Evolutionary conservation across 1,140 invertebrate species (phyloP).

Genomic region (Bombus haemorrhoidalis): DNA sequence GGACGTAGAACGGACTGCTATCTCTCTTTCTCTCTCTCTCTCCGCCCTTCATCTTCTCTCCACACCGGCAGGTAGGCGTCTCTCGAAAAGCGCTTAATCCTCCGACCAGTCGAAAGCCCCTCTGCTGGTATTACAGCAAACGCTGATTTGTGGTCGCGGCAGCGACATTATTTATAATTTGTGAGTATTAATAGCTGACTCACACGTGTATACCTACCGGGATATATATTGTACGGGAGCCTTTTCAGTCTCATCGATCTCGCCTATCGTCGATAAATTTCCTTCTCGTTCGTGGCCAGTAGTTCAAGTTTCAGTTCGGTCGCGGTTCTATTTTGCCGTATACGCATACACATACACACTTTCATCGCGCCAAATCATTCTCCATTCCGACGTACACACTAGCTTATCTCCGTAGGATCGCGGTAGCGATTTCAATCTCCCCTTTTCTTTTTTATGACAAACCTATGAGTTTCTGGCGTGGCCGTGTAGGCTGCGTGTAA

Average conservation of each 20-base stretch:
- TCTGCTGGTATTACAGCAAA: constrained; percentile 70
- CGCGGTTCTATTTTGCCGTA: background rate
- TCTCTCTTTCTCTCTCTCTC: background rate
- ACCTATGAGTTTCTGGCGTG: background rate
- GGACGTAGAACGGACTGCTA: constrained; percentile 23
- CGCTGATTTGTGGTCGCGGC: constrained; percentile 72
- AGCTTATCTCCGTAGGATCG: background rate
- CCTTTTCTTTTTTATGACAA: background rate
- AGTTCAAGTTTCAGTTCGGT: background rate
- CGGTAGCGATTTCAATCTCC: constrained; percentile 12
- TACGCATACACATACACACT: background rate
- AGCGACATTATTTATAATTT: constrained; percentile 75
- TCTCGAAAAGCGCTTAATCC: constrained; percentile 71
- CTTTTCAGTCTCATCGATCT: constrained; percentile 35
- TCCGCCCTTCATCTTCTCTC: constrained; percentile 48
- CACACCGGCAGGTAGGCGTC: constrained; percentile 48
- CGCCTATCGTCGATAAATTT: constrained; percentile 43
- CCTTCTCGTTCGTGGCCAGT: background rate
- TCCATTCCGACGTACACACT: background rate
- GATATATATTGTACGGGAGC: background rate
- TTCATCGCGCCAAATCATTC: background rate
- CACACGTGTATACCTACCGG: constrained; percentile 1
- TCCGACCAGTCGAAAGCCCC: constrained; percentile 60
- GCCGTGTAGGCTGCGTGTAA: background rate
- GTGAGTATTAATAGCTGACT: constrained; percentile 68